Evolutionary conservation across 1,140 invertebrate genomes (phyloP).

Genomic region (Drosophila equinoxialis): DNA sequence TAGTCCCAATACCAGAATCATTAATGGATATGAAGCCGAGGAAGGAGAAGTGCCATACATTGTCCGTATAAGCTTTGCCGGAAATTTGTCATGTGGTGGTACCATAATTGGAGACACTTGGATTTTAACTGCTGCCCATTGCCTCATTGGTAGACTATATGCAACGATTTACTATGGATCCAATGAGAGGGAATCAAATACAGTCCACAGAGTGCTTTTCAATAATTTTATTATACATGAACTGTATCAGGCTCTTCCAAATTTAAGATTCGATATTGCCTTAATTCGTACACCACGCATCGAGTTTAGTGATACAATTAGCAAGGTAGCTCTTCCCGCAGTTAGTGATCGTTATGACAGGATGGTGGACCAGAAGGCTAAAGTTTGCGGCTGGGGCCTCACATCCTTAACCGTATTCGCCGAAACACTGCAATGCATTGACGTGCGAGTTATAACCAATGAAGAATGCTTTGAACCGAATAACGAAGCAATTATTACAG

Average conservation of each 20-base stretch:
- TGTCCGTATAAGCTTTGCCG: constrained; percentile 77
- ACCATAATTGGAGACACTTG: constrained; percentile 84
- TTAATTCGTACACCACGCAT: constrained; percentile 50
- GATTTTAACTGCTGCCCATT: constrained; percentile 86
- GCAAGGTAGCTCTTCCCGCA: constrained; percentile 43
- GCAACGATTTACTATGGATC: constrained; percentile 63
- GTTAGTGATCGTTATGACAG: constrained; percentile 26
- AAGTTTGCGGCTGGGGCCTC: constrained; percentile 62
- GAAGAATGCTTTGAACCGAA: constrained; percentile 20
- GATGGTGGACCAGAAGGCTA: constrained; percentile 37
- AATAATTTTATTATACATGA: constrained; percentile 48
- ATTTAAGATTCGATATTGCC: constrained; percentile 49
- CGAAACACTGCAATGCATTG: constrained; percentile 47
- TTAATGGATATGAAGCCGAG: constrained; percentile 52
- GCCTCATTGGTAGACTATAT: constrained; percentile 59
- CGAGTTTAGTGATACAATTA: constrained; percentile 28
- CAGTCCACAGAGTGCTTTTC: constrained; percentile 33
- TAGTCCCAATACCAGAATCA: constrained; percentile 33
- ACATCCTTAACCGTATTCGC: constrained; percentile 40
- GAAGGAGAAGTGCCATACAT: constrained; percentile 84
- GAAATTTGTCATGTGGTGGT: constrained; percentile 83
- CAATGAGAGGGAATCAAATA: constrained; percentile 23
- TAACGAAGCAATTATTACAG: neutral
- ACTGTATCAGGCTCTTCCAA: constrained; percentile 38
- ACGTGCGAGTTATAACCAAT: constrained; percentile 51